Evolutionary conservation across 2,797 vertebrate species (phyloP), one percentile per base, ranked within the genome.

Genomic region (Melanotaenia boesemani): DNA sequence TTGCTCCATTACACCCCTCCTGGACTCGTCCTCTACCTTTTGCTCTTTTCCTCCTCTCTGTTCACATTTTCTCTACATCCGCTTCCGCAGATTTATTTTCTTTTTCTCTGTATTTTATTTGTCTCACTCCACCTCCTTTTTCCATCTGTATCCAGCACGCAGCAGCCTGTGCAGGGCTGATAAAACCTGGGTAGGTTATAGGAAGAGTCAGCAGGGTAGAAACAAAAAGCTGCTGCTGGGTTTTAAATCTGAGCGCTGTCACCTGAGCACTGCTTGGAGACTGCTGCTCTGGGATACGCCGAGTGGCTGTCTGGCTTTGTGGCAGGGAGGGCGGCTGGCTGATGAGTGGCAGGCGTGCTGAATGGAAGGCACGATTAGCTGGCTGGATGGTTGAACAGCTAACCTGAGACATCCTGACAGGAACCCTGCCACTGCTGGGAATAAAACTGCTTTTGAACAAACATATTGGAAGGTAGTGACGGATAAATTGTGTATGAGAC

Each of bases 241-340:
- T 81, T 90, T 91, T 88, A 80, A 88, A 90, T 88, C 76, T 72
- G 75, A 80, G 77, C n/a, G 32, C 78, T 85, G 84, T 87, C 85
- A 83, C 73, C 70, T 26, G 52, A 64, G 63, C 67, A 72, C 61
- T 15, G 62, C 81, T 37, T 79, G 78, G 75, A 61, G 55, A 79
- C 41, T 71, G 81, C 79, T 77, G 70, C 80, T 75, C 18, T 26
- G 80, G 84, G 81, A 81, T 34, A 58, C 57, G 16, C 32, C 15
- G 58, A 71, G 74, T 34, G 60, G 57, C 70, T 76, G 75, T 46
- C 72, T 80, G 81, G 26, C 26, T 70, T 34, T 16, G 52, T 70
- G 76, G 1, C 39, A 50, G 58, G 67, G 37, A 34, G 72, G 75
- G 64, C 4, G 32, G 65, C 54, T 80, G 74, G 70, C 72, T 36